phyloP scores from a whole-genome alignment of 2,113 vertebrate species.

The Arenaria interpres region DNA sequence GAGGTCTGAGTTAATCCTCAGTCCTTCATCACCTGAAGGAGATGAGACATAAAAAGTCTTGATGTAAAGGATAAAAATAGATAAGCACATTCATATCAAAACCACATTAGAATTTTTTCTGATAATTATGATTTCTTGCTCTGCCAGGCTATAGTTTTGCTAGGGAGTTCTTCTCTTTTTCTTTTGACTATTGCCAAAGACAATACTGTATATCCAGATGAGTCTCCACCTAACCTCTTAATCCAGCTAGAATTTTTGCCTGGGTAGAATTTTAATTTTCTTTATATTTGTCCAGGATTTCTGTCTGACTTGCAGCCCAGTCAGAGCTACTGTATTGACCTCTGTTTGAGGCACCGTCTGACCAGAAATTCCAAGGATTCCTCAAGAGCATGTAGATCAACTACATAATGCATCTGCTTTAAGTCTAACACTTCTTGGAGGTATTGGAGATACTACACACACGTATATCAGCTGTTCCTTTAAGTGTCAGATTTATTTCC shows the following conservation, averaged over 20 bases:
- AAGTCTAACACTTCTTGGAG: background rate
- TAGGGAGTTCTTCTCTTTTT: background rate
- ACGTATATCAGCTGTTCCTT: background rate
- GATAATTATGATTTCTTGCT: background rate
- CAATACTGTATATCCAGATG: background rate
- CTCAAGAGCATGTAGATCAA: background rate
- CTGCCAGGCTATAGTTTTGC: background rate
- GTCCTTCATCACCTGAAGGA: background rate
- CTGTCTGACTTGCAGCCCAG: background rate
- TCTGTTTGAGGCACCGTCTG: background rate
- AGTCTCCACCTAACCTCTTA: background rate
- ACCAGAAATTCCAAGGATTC: background rate
- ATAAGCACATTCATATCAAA: background rate
- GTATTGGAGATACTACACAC: background rate
- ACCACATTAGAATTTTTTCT: background rate
- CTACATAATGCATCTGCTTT: background rate
- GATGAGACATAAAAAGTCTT: background rate
- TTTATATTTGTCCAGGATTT: background rate
- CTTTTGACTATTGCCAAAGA: background rate
- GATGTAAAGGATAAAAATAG: background rate
- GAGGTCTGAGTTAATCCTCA: background rate
- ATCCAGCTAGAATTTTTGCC: background rate
- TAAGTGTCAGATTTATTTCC: background rate
- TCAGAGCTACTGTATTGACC: background rate
- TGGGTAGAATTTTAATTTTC: background rate